A percentile compares a stretch with the other conserved stretches of the same genome.
phyloP scores from a whole-genome alignment of 2,888 invertebrate genomes.

The Cylindroiulus punctatus region DNA sequence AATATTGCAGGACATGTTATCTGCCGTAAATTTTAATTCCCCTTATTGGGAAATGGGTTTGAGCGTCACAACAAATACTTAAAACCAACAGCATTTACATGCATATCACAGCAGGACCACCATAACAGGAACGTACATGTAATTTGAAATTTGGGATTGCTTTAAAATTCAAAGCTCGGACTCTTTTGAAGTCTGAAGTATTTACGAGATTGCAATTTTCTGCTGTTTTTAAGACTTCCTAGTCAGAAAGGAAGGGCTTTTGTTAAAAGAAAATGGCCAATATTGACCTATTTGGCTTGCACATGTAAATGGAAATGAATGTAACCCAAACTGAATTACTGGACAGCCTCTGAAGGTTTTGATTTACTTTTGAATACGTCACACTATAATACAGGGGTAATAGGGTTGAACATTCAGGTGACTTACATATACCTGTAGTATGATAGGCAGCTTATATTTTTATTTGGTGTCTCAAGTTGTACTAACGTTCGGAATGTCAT shows the following conservation, averaged over 20 bases:
- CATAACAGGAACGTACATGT: slow-evolving; percentile 16
- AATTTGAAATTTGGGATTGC: slow-evolving; percentile 16
- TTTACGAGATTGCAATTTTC: slow-evolving; percentile 36
- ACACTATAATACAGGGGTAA: too few species aligned
- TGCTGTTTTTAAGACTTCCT: neutral
- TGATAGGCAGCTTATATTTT: neutral
- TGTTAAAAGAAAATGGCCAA: neutral
- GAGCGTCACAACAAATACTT: neutral
- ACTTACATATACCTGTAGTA: neutral
- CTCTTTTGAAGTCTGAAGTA: neutral
- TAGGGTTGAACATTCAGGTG: neutral
- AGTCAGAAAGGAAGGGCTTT: neutral
- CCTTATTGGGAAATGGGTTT: neutral
- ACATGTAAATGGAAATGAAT: neutral
- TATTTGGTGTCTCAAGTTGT: too few species aligned
- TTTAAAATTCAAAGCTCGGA: neutral
- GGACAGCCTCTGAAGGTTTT: neutral
- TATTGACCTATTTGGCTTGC: neutral
- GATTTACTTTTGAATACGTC: neutral
- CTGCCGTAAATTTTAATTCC: neutral
- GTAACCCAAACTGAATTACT: neutral
- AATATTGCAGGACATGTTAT: neutral
- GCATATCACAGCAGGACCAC: slow-evolving; percentile 28
- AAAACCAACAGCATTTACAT: neutral
- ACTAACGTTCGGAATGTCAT: too few species aligned